These are phyloP conservation scores for Nematolebias whitei DNA, from an alignment of 2,113 vertebrate genomes.

Conservation along the genomic window DNA sequence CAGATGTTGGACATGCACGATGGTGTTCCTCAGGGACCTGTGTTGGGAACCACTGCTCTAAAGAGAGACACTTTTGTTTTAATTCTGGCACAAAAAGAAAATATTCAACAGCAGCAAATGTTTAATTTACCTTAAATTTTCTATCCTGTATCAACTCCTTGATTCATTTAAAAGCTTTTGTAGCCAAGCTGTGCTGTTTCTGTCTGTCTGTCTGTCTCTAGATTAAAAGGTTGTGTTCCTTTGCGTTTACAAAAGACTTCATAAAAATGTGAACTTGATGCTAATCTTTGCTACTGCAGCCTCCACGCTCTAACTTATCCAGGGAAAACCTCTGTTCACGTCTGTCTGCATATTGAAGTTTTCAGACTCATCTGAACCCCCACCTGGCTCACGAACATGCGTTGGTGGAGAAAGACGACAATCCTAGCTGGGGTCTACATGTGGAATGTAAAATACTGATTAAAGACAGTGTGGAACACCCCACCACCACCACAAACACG, in stretches of 20 bases:
- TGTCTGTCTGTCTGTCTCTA: not conserved
- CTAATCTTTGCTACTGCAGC: constrained; percentile 28
- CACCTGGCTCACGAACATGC: not conserved
- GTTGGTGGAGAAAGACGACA: constrained; percentile 61
- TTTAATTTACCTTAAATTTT: not conserved
- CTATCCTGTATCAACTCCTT: not conserved
- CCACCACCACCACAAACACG: constrained; percentile 4
- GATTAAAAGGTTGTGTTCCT: not conserved
- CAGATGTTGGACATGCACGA: too few relatives aligned
- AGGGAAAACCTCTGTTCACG: constrained; percentile 47
- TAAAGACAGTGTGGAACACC: constrained; percentile 58
- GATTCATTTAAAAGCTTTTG: not conserved
- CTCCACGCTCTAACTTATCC: constrained; percentile 33
- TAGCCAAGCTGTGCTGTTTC: not conserved
- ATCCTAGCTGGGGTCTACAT: constrained; percentile 64
- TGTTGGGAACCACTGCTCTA: too few relatives aligned
- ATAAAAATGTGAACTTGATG: constrained; percentile 50
- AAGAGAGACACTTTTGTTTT: too few relatives aligned
- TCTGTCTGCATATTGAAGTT: not conserved
- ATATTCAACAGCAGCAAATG: not conserved
- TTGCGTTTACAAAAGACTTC: constrained; percentile 47
- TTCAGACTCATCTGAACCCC: too few relatives aligned
- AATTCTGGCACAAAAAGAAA: not conserved
- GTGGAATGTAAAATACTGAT: constrained; percentile 77
- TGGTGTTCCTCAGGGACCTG: too few relatives aligned